phyloP scores from a whole-genome alignment of 2,797 vertebrate species.

The Limosa lapponica region DNA sequence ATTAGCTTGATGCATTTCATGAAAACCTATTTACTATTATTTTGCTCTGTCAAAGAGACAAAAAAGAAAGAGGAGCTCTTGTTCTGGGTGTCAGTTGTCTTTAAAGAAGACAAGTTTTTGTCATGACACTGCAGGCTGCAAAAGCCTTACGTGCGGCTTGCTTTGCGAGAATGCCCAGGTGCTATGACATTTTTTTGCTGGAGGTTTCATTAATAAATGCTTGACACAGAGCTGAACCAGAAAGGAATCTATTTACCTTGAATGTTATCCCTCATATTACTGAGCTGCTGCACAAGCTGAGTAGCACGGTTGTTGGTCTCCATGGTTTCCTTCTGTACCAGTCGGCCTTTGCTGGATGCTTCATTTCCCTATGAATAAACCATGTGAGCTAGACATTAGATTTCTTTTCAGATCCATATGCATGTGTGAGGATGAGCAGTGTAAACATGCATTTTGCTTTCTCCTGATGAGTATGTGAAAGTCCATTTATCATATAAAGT shows the following conservation, averaged over 20 bases:
- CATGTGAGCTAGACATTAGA: slow-evolving; percentile 57
- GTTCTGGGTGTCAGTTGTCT: not conserved
- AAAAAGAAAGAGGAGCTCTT: not conserved
- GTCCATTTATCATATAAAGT: slow-evolving; percentile 31
- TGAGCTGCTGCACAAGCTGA: slow-evolving; percentile 83
- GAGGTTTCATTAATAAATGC: not conserved
- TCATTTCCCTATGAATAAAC: slow-evolving; percentile 81
- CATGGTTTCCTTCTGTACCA: slow-evolving; percentile 81
- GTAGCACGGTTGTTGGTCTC: slow-evolving; percentile 83
- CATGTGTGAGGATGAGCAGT: not conserved
- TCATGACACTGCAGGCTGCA: not conserved
- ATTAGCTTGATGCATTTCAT: not conserved
- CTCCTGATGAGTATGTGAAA: not conserved
- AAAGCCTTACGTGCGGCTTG: not conserved
- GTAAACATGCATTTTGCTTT: slow-evolving; percentile 36
- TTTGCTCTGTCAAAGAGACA: not conserved
- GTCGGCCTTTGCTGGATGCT: slow-evolving; percentile 75
- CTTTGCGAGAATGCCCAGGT: not conserved
- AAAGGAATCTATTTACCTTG: slow-evolving; percentile 83
- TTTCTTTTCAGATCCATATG: slow-evolving; percentile 3
- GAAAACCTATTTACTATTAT: not conserved
- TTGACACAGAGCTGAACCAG: slow-evolving; percentile 16
- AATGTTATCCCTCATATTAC: slow-evolving; percentile 81
- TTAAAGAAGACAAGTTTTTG: not conserved
- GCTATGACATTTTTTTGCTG: not conserved